A percentile compares a stretch with the other conserved stretches of the same genome.
Conservation (phyloP, 2,113 vertebrate genomes). For the Siphamia tubifer region DNA sequence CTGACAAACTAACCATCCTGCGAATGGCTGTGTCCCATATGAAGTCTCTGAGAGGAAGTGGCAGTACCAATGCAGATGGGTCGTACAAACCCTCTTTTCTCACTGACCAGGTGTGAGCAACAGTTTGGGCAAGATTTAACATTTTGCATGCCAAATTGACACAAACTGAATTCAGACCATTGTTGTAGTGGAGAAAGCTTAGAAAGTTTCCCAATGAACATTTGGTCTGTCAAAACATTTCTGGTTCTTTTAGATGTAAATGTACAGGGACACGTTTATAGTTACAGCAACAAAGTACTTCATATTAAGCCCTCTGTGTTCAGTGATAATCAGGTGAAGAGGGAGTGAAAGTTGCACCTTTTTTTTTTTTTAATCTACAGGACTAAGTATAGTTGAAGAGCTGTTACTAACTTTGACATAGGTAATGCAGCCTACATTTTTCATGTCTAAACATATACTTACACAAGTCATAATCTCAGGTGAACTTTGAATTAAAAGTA, state of each 20-base stretch:
- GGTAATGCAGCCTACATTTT: neutral
- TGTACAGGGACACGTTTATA: neutral
- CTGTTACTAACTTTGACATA: neutral
- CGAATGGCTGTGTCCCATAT: slow-evolving; percentile 99
- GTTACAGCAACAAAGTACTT: neutral
- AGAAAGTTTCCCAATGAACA: too few relatives aligned
- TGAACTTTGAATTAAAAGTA: neutral
- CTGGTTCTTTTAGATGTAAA: neutral
- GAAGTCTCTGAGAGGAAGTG: slow-evolving; percentile 92
- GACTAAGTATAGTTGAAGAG: neutral
- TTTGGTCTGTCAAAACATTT: neutral
- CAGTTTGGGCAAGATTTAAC: too few relatives aligned
- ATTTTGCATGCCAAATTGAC: too few relatives aligned
- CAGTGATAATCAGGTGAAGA: neutral
- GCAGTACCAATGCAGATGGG: slow-evolving; percentile 89
- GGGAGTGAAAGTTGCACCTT: neutral
- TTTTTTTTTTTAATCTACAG: neutral
- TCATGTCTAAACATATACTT: neutral
- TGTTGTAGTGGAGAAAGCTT: neutral
- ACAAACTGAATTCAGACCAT: too few relatives aligned
- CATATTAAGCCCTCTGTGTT: neutral
- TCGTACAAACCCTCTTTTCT: slow-evolving; percentile 96
- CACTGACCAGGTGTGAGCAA: slow-evolving; percentile 88
- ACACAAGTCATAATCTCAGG: neutral
- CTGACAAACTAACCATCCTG: slow-evolving; percentile 96